Conservation (phyloP, 2,888 invertebrate species). For the Ophion ellenae region DNA sequence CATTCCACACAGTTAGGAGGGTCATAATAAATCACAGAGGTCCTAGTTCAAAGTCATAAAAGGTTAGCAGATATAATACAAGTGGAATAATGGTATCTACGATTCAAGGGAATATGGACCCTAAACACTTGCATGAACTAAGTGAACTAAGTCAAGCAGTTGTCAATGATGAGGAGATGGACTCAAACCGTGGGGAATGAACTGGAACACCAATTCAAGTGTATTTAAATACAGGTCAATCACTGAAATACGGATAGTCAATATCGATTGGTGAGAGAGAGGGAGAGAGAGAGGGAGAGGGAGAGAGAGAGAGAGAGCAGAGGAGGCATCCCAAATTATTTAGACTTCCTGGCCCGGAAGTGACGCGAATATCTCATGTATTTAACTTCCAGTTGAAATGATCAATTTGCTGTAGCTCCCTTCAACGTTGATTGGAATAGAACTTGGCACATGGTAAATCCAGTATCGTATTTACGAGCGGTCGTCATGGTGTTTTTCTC, state of each 20-base stretch:
- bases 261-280: background rate
- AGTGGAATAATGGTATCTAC: background rate
- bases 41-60: background rate
- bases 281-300: too few relatives aligned
- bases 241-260: slow-evolving; percentile 14
- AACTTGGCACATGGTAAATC: too few relatives aligned
- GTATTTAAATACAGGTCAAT: slow-evolving; percentile 20
- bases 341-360: background rate
- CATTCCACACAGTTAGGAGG: too few relatives aligned
- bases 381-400: background rate
- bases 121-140: background rate
- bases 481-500: too few relatives aligned
- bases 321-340: background rate
- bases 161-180: slow-evolving; percentile 3
- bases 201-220: slow-evolving; percentile 2
- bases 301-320: too few relatives aligned
- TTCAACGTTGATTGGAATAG: too few relatives aligned
- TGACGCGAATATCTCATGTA: background rate
- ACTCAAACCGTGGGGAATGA: background rate
- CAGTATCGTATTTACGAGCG: too few relatives aligned
- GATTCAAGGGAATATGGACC: background rate
- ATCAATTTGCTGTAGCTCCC: background rate
- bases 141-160: too few relatives aligned
- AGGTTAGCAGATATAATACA: background rate
- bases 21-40: too few relatives aligned